phyloP scores from a whole-genome alignment of 2,113 vertebrate species.

The Marcusenius ussheri region DNA sequence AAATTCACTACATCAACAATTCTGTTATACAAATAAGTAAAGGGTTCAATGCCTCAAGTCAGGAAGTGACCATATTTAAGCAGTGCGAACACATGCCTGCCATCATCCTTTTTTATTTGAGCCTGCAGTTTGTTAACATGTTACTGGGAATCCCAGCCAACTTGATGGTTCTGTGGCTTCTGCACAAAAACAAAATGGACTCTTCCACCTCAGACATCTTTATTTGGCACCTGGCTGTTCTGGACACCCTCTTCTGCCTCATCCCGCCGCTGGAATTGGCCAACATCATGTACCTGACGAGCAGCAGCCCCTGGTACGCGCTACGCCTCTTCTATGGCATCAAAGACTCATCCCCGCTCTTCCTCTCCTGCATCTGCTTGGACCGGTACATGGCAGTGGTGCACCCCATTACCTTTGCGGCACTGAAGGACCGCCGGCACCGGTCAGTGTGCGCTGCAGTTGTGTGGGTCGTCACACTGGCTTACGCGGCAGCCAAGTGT shows the following conservation, averaged over 20 bases:
- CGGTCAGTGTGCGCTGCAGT: constrained; percentile 31
- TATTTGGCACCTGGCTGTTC: constrained; percentile 52
- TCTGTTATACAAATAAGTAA: constrained; percentile 38
- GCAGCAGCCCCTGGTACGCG: constrained; percentile 49
- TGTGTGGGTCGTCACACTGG: constrained; percentile 54
- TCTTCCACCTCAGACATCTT: constrained; percentile 64
- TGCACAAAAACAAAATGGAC: constrained; percentile 51
- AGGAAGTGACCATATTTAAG: constrained; percentile 40
- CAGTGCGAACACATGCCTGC: constrained; percentile 44
- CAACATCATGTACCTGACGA: constrained; percentile 49
- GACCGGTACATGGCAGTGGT: constrained; percentile 63
- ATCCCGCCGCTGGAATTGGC: constrained; percentile 53
- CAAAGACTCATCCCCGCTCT: constrained; percentile 58
- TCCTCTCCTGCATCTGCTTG: constrained; percentile 63
- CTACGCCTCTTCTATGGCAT: constrained; percentile 60
- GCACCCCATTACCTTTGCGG: constrained; percentile 58
- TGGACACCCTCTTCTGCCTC: constrained; percentile 59
- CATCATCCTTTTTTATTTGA: constrained; percentile 55
- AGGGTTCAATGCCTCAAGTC: constrained; percentile 29
- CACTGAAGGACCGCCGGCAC: constrained; percentile 52
- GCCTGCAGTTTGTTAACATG: constrained; percentile 63
- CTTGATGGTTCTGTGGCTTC: constrained; percentile 60
- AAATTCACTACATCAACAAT: constrained; percentile 35
- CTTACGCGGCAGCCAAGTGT: constrained; percentile 48
- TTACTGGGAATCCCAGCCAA: constrained; percentile 63